These are phyloP conservation scores for Axis porcinus DNA, from an alignment of 2,113 vertebrate species.

Conservation along the genomic window DNA sequence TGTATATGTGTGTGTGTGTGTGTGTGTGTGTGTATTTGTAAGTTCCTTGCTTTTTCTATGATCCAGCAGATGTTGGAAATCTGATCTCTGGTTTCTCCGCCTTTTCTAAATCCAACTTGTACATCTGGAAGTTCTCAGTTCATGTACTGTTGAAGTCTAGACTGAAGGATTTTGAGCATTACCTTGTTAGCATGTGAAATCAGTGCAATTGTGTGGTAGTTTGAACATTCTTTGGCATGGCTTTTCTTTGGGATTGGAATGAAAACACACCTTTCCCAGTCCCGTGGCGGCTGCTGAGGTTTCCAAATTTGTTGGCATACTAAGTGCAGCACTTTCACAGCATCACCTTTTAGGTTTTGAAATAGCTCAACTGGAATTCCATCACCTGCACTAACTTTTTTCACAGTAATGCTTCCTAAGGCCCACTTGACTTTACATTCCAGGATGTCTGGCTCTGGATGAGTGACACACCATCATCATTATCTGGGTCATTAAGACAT, in stretches of 20 bases:
- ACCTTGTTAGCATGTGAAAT: neutral
- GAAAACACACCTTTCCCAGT: neutral
- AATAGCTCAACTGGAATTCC: neutral
- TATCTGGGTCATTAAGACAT: neutral
- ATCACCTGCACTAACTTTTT: neutral
- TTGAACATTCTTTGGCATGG: neutral
- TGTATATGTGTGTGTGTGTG: too few relatives aligned
- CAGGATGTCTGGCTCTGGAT: neutral
- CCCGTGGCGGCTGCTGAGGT: neutral
- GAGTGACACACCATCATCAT: neutral
- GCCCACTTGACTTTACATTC: neutral
- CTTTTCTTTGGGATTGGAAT: neutral
- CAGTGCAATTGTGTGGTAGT: neutral
- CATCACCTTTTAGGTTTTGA: neutral
- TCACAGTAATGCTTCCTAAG: neutral
- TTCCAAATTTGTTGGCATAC: neutral
- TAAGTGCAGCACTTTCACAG: neutral
- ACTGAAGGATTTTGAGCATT: neutral
- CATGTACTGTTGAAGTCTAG: neutral
- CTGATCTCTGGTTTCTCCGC: neutral
- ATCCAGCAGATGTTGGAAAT: neutral
- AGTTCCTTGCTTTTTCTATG: neutral
- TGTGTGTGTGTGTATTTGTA: neutral
- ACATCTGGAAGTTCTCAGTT: neutral
- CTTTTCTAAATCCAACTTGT: neutral